Evolutionary conservation across 2,797 vertebrate genomes (phyloP).

Genomic region (Thalassophryne amazonica): DNA sequence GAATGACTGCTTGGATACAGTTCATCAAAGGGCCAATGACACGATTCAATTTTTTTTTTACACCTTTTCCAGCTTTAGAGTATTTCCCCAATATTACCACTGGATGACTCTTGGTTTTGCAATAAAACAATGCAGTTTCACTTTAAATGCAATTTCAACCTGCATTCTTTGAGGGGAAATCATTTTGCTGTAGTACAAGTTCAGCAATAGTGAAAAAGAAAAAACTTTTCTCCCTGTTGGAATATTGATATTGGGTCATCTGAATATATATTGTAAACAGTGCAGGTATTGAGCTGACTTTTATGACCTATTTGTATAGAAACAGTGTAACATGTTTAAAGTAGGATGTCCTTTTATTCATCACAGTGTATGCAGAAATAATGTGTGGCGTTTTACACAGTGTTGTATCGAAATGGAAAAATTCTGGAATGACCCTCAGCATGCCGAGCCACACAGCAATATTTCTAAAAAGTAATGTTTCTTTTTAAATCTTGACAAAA

Average conservation of each 20-base stretch:
- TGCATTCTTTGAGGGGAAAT: not conserved
- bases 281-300: constrained; percentile 42
- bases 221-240: constrained; percentile 20
- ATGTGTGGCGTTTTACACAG: constrained; percentile 36
- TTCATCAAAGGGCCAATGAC: not conserved
- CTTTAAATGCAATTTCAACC: not conserved
- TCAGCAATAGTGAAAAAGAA: not conserved
- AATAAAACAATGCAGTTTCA: constrained; percentile 8
- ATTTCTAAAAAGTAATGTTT: constrained; percentile 24
- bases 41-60: too few relatives aligned
- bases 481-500: constrained; percentile 6
- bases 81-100: constrained; percentile 13
- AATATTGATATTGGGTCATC: constrained; percentile 37
- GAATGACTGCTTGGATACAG: constrained; percentile 14
- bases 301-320: constrained; percentile 56
- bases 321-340: constrained; percentile 30
- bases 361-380: constrained; percentile 38
- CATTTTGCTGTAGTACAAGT: not conserved
- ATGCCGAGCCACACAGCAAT: constrained; percentile 7
- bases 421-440: constrained; percentile 22
- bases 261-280: constrained; percentile 60
- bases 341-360: constrained; percentile 29
- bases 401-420: constrained; percentile 26
- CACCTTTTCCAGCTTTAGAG: not conserved
- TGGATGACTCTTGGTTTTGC: constrained; percentile 2